These are phyloP conservation scores for Drosophila guanche DNA, from an alignment of 1,140 invertebrate genomes.

Conservation along the genomic window DNA sequence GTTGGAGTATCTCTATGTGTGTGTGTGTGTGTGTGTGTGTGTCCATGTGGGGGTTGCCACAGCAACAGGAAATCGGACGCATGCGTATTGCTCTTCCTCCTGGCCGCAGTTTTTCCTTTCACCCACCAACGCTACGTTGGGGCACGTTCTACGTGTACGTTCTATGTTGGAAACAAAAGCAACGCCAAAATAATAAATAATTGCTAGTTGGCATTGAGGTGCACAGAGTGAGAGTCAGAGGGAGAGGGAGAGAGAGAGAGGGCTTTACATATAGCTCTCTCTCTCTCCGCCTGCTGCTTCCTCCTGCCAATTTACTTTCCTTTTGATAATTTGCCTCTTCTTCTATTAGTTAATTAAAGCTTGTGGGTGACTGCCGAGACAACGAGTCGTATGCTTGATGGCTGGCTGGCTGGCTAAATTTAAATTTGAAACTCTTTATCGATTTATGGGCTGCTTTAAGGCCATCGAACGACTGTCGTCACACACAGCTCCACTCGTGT, in stretches of 20 bases:
- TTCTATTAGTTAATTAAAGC: slow-evolving; percentile 71
- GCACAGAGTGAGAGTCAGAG: slow-evolving; percentile 14
- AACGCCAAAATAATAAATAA: slow-evolving; percentile 80
- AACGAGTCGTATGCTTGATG: slow-evolving; percentile 65
- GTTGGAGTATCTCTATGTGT: slow-evolving; percentile 29
- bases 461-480: slow-evolving; percentile 14
- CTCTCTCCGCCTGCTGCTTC: too few relatives aligned
- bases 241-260: slow-evolving; percentile 16
- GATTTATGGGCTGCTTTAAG: slow-evolving; percentile 63
- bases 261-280: too few relatives aligned
- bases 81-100: slow-evolving; percentile 62
- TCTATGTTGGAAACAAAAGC: slow-evolving; percentile 67
- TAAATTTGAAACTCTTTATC: slow-evolving; percentile 53
- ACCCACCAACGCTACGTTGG: slow-evolving; percentile 9
- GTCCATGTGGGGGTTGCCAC: slow-evolving; percentile 72
- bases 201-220: slow-evolving; percentile 78
- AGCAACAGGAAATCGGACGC: slow-evolving; percentile 79
- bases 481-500: not conserved
- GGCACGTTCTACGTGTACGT: slow-evolving; percentile 47
- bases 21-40: slow-evolving; percentile 37
- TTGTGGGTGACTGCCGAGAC: slow-evolving; percentile 24
- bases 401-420: slow-evolving; percentile 14
- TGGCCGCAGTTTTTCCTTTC: slow-evolving; percentile 42
- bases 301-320: slow-evolving; percentile 14
- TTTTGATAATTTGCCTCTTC: slow-evolving; percentile 36